Percentiles rank a stretch among this genome's conserved stretches.
phyloP scores from a whole-genome alignment of 2,797 vertebrate species.

The Syndactyla subalaris region DNA sequence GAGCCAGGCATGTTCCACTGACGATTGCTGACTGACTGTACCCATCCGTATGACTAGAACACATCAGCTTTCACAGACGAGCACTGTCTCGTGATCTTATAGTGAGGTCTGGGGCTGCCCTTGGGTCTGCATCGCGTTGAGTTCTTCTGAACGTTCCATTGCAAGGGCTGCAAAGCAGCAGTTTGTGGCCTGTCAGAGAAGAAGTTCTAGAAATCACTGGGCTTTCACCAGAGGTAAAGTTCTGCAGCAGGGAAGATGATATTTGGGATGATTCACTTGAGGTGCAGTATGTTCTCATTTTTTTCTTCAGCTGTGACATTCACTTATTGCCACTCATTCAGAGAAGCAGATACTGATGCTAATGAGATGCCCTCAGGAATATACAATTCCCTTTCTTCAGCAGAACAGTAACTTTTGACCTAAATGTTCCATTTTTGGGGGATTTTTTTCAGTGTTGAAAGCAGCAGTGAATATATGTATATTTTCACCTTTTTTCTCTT shows the following conservation, averaged over 20 bases:
- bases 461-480: not conserved
- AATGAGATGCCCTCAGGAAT: conserved; percentile 11
- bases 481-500: not conserved
- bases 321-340: not conserved
- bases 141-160: not conserved
- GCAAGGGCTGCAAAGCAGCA: not conserved
- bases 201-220: not conserved
- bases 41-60: not conserved
- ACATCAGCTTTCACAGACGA: not conserved
- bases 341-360: not conserved
- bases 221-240: not conserved
- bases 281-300: not conserved
- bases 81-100: not conserved
- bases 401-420: conserved; percentile 17
- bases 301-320: not conserved
- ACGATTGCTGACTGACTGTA: not conserved
- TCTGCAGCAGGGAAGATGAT: not conserved
- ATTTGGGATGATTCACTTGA: not conserved
- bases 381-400: conserved; percentile 11
- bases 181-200: not conserved
- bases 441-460: not conserved
- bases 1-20: not conserved
- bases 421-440: not conserved
- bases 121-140: fast-evolving
- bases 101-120: not conserved